phyloP scores from a whole-genome alignment of 1,140 invertebrate genomes.

The Calephelis virginiensis region DNA sequence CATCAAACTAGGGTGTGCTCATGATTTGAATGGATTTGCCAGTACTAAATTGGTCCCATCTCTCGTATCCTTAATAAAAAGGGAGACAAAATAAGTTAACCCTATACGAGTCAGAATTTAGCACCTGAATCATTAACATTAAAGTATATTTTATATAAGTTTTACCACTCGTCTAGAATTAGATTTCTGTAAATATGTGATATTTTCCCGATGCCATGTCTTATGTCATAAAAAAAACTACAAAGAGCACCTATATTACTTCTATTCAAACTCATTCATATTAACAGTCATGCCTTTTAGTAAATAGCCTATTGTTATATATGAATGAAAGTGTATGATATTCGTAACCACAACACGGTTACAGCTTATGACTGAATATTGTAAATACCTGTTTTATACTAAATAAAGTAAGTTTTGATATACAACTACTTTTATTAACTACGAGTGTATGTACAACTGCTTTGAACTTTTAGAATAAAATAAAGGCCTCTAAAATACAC shows the following conservation, averaged over 20 bases:
- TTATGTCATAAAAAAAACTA: slow-evolving; percentile 8
- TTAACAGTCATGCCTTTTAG: slow-evolving; percentile 30
- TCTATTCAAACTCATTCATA: slow-evolving; percentile 28
- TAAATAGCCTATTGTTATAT: slow-evolving; percentile 32
- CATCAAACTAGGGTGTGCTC: too few relatives aligned
- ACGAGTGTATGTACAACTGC: background rate
- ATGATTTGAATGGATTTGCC: too few relatives aligned
- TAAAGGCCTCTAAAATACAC: background rate
- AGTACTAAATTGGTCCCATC: too few relatives aligned
- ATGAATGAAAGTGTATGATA: slow-evolving; percentile 37
- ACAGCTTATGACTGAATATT: slow-evolving; percentile 69
- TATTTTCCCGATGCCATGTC: slow-evolving; percentile 43
- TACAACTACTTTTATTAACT: slow-evolving; percentile 6
- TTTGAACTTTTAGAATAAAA: background rate
- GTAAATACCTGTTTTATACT: slow-evolving; percentile 74
- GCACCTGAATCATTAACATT: too few relatives aligned
- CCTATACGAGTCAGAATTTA: too few relatives aligned
- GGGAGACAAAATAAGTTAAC: too few relatives aligned
- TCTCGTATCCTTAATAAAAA: too few relatives aligned
- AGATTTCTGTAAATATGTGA: slow-evolving; percentile 53
- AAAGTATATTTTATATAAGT: background rate
- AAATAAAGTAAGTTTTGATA: slow-evolving; percentile 68
- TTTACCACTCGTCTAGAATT: slow-evolving; percentile 22
- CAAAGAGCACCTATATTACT: slow-evolving; percentile 7
- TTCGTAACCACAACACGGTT: slow-evolving; percentile 35